Percentiles rank a stretch among this genome's conserved stretches.
Evolutionary conservation across 2,113 vertebrate genomes (phyloP).

Genomic region (Lichenostomus cassidix): DNA sequence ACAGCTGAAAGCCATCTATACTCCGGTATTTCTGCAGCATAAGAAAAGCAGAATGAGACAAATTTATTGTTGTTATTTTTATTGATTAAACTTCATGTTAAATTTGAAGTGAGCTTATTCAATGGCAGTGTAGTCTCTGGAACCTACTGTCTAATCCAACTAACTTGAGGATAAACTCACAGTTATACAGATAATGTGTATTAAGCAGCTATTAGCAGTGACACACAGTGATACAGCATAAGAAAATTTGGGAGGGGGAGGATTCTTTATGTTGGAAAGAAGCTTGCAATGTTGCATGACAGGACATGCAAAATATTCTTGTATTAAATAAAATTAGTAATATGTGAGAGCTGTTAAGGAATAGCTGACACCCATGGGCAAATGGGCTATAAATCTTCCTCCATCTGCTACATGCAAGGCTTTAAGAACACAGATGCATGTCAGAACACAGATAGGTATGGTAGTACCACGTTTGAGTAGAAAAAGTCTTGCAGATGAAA

Average conservation of each 20-base stretch:
- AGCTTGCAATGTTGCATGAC: not conserved
- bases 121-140: not conserved
- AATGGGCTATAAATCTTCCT: not conserved
- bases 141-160: conserved; percentile 15
- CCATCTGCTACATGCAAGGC: not conserved
- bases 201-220: not conserved
- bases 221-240: not conserved
- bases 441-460: not conserved
- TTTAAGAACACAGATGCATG: not conserved
- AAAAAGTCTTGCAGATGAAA: not conserved
- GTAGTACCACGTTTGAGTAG: not conserved
- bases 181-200: not conserved
- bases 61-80: not conserved
- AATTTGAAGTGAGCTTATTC: conserved; percentile 23
- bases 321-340: not conserved
- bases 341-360: not conserved
- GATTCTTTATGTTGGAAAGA: not conserved
- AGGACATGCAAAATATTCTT: not conserved
- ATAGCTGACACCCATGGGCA: not conserved
- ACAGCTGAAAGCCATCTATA: not conserved
- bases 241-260: not conserved
- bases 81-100: conserved; percentile 46
- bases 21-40: not conserved
- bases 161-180: not conserved
- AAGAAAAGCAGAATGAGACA: not conserved